Conservation (phyloP, 2,888 invertebrate genomes). For the Pseudanteris insignis region DNA sequence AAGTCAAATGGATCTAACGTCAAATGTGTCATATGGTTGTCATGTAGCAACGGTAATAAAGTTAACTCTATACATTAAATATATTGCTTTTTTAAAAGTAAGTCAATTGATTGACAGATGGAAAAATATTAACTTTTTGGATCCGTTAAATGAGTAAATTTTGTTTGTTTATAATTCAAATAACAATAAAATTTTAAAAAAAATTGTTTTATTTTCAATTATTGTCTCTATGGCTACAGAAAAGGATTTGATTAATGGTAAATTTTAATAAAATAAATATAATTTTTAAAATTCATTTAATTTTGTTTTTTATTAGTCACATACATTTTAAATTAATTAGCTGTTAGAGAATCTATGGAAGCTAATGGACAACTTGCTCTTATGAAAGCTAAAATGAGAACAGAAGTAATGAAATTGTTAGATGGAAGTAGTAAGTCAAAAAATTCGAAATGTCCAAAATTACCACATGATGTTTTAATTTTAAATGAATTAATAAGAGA, state of each 20-base stretch:
- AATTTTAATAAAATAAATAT: not conserved
- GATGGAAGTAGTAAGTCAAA: slow-evolving; percentile 53
- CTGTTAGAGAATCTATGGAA: slow-evolving; percentile 61
- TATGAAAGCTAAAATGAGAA: slow-evolving; percentile 62
- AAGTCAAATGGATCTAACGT: too few relatives aligned
- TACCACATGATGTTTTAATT: slow-evolving; percentile 63
- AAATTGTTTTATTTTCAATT: too few relatives aligned
- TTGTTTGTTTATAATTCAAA: too few relatives aligned
- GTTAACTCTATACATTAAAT: too few relatives aligned
- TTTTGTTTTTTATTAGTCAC: not conserved
- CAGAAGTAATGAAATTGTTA: slow-evolving; percentile 60
- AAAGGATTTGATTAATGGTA: slow-evolving; percentile 59
- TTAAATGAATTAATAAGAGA: slow-evolving; percentile 76
- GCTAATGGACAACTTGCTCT: slow-evolving; percentile 58
- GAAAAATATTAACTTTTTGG: too few relatives aligned
- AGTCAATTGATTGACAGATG: too few relatives aligned
- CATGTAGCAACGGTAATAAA: too few relatives aligned
- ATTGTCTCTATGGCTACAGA: slow-evolving; percentile 60
- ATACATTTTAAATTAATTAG: slow-evolving; percentile 49
- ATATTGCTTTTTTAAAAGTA: too few relatives aligned
- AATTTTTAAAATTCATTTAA: slow-evolving; percentile 1
- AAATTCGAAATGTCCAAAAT: slow-evolving; percentile 50
- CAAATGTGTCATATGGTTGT: too few relatives aligned
- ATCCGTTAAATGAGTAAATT: too few relatives aligned
- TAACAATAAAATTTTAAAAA: slow-evolving; percentile 6